phyloP scores from a whole-genome alignment of 2,113 vertebrate genomes.

The Okapia johnstoni region DNA sequence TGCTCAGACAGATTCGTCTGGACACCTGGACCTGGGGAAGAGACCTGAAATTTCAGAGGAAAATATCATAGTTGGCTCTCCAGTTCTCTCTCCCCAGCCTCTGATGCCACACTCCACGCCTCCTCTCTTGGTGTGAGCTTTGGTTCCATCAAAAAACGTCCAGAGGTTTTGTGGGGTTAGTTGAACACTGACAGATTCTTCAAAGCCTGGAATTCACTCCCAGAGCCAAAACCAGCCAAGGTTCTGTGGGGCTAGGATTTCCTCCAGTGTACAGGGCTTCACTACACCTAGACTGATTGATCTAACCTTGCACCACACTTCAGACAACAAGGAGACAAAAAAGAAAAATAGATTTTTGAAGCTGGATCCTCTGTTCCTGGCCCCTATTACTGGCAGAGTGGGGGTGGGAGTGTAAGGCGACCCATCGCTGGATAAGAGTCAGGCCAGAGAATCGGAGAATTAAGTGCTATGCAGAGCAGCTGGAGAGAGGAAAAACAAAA shows the following conservation, averaged over 20 bases:
- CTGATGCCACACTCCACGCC: neutral
- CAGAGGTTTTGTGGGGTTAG: conserved; percentile 48
- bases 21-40: neutral
- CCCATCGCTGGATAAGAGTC: neutral
- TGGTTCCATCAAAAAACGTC: neutral
- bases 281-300: conserved; percentile 43
- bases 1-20: neutral
- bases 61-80: neutral
- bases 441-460: neutral
- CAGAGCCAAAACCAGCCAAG: conserved; percentile 31
- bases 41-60: neutral
- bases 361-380: neutral
- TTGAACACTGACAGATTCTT: conserved; percentile 64
- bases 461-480: conserved; percentile 4
- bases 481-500: neutral
- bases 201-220: conserved; percentile 58
- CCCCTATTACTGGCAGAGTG: neutral
- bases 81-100: neutral
- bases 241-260: conserved; percentile 43
- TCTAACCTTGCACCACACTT: neutral
- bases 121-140: conserved; percentile 31
- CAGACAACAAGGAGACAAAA: conserved; percentile 16
- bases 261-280: neutral
- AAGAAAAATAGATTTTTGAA: conserved; percentile 32
- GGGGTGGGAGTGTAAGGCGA: neutral